Evolutionary conservation across 2,888 invertebrate species (phyloP), one percentile per base, ranked within the genome.

Genomic region (Lasioglossum marginatum): DNA sequence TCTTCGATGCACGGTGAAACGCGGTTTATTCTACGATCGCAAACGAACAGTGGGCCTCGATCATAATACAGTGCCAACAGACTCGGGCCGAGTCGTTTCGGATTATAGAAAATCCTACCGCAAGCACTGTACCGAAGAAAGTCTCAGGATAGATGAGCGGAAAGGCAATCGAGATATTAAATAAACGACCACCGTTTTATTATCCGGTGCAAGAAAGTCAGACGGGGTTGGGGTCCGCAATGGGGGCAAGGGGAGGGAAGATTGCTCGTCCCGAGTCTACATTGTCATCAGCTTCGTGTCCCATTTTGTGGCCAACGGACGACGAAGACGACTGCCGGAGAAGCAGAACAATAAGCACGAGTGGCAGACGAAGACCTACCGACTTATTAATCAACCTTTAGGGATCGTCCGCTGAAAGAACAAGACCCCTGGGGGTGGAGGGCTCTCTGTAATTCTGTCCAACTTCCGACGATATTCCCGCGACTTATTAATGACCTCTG

Each of bases 331-430:
- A 63, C 43, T n/a, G 4, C 40, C 48, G 71, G 71, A 72, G 34
- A 78, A 76, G 37, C 71, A 75, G 72, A 76, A 75, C 85, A 82
- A 85, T 75, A 82, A 85, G 75, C 71, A 52, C 31, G 60, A 76
- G 43, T 45, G 52, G 52, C 66, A 76, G 75, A 79, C 82, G 79
- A 83, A 74, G 81, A 83, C 68, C 75, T 31, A 72, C 60, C 60
- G 79, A 76, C 85, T 85, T 85, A 85, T 85, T 85, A 85, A 85
- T 85, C 85, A 85, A 85, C 78, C 82, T 79, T 75, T 74, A 45
- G 43, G 60, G 77, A 74, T 72, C 60, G 78, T 60, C 71, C 34
- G 75, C 34, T 68, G 63, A 70, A 82, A 60, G 79, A 74, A 79
- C 73, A 40, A 70, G 82, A 60, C 45, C 43, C 37, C 68, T 45